These are phyloP conservation scores for Cinara cedri DNA, from an alignment of 2,888 invertebrate species.

Conservation along the genomic window DNA sequence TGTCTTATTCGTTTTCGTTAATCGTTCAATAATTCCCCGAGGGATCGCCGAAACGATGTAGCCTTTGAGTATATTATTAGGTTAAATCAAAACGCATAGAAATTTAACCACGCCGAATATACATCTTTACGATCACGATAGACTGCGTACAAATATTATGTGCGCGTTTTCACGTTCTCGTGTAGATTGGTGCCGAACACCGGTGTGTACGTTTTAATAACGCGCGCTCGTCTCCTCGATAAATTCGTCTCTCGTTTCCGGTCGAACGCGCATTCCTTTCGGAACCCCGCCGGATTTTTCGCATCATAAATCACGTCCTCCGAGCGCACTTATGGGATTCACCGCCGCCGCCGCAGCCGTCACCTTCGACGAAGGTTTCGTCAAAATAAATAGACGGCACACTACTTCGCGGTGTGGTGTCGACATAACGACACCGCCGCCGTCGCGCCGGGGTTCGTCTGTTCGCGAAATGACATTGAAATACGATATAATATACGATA, in stretches of 20 bases:
- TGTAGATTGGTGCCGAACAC: too few relatives aligned
- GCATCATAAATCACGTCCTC: slow-evolving; percentile 26
- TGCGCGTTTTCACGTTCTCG: too few relatives aligned
- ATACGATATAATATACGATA: not conserved
- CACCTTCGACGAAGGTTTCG: not conserved
- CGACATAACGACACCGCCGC: not conserved
- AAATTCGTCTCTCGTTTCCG: slow-evolving; percentile 23
- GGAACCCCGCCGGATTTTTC: slow-evolving; percentile 21
- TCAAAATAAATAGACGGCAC: slow-evolving; percentile 39
- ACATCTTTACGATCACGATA: too few relatives aligned
- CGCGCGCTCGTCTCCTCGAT: not conserved
- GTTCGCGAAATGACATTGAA: not conserved
- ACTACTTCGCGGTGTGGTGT: slow-evolving; percentile 59
- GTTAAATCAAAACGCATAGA: too few relatives aligned
- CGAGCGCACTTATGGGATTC: slow-evolving; percentile 13
- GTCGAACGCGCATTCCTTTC: slow-evolving; percentile 14
- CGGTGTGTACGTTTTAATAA: too few relatives aligned
- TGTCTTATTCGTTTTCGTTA: too few relatives aligned
- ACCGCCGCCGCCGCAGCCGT: too few relatives aligned
- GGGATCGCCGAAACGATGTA: too few relatives aligned
- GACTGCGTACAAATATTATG: too few relatives aligned
- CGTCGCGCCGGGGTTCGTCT: not conserved
- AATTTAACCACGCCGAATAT: too few relatives aligned
- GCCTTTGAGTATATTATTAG: too few relatives aligned
- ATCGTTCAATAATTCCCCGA: too few relatives aligned